Base-by-base conservation (phyloP, 2,797 vertebrate genomes). In the Anisognathus igniventris region DNA sequence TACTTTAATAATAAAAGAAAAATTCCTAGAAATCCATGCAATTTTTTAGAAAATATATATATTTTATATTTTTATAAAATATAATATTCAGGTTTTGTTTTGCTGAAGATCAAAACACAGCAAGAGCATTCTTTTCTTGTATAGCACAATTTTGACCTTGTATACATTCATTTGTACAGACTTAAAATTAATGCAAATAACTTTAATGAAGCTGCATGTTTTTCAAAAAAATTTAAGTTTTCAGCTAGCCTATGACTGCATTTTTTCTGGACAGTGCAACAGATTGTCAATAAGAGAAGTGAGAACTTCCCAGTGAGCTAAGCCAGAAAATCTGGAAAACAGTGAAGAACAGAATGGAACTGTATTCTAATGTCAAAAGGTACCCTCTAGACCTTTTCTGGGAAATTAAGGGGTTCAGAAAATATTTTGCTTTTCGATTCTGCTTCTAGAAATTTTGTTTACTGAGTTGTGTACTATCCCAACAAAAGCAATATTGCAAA, bases 141-240 rank as follows among this genome's bases (percentile, higher is more conserved):
- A n/a, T 4, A 60, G 6, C 4, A 48, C 10, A 15, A 21, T 48
- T 64, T 60, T 61, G 23, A 4, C 12, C 12, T 9, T 50, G 10
- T 57, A 76, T 40, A 6, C 11, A 30, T 8, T 31, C 2, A 23
- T 42, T 39, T 45, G 7, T 14, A 17, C 13, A 65, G 5, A 24
- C 48, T 82, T 53, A 51, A 45, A 76, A 60, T 33, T 39, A 56
- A 73, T 81, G 28, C 5, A 4, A 81, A 77, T 8, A 70, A 39
- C 5, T 33, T 50, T 11, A 47, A 25, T 21, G 5, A 76, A 50
- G 3, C 16, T 18, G 33, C 11, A 25, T 54, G 8, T 9, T 50
- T 51, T 28, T 4, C 0, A 6, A 33, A 45, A 60, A 77, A 40
- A 37, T 4, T 0, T 7, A 27, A 40, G 1, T 10, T 45, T 86